Evolutionary conservation across 1,140 invertebrate genomes (phyloP).

Genomic region (Cardiocondyla obscurior): DNA sequence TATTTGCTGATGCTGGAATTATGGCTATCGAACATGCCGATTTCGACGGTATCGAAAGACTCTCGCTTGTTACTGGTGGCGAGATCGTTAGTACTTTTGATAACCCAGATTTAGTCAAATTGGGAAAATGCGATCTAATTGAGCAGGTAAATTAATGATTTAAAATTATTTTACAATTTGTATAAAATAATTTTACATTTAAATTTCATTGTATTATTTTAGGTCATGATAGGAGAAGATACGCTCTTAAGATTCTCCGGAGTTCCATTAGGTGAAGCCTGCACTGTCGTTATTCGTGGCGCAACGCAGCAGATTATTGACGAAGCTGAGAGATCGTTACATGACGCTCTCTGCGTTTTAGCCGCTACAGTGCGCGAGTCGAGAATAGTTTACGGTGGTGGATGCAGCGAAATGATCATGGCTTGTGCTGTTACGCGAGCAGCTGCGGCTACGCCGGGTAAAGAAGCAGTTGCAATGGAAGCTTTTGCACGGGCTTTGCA

Average conservation of each 20-base stretch:
- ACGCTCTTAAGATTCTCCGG: constrained; percentile 97
- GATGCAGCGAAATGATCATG: constrained; percentile 98
- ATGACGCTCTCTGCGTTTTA: constrained; percentile 99
- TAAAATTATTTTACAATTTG: neutral
- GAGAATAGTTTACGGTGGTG: constrained; percentile 96
- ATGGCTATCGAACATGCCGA: constrained; percentile 99
- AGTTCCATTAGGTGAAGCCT: constrained; percentile 97
- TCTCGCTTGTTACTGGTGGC: constrained; percentile 98
- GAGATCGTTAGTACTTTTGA: constrained; percentile 99
- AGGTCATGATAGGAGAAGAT: constrained; percentile 99
- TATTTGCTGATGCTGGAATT: constrained; percentile 98
- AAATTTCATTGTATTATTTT: constrained; percentile 20
- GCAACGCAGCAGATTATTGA: constrained; percentile 99
- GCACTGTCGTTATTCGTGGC: constrained; percentile 97
- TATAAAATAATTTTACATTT: neutral
- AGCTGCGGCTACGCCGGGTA: constrained; percentile 96
- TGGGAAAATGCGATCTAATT: constrained; percentile 97
- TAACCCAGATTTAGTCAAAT: constrained; percentile 94
- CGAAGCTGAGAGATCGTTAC: constrained; percentile 98
- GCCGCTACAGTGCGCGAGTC: constrained; percentile 97
- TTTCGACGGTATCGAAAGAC: constrained; percentile 99
- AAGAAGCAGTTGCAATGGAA: constrained; percentile 99
- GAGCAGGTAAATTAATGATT: constrained; percentile 89
- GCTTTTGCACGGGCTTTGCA: constrained; percentile 95
- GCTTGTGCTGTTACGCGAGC: constrained; percentile 93